Evolutionary conservation across 2,888 invertebrate genomes (phyloP), one percentile per base, ranked within the genome.

Genomic region (Hydrotaea cyrtoneurina): DNA sequence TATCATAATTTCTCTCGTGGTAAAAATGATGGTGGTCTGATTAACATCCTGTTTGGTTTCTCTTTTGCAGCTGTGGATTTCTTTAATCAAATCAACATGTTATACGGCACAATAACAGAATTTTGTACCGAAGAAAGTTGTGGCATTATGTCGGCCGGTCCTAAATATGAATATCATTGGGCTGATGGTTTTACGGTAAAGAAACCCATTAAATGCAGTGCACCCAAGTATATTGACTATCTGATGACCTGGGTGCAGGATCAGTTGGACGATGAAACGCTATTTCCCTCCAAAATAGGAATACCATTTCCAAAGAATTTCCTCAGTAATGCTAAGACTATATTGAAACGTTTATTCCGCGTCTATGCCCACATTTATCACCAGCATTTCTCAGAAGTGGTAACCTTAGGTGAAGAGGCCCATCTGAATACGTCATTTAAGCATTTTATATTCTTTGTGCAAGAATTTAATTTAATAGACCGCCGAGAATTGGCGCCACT

Each of bases 191-290:
- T 97, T 90, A 98, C 98, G 0, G 98, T 99, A 31, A 98, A 99
- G 93, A 99, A 99, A 92, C 99, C 99, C 59, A 99, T 99, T 89
- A 99, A 99, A 93, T 99, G 98, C 93, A 99, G 98, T 69, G 99
- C 99, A 77, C 99, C 99, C 74, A 98, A 98, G 93, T 99, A 99
- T 93, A 99, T 99, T 89, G 99, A 99, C 93, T 99, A 98, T 93
- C 94, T 99, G 88, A 98, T 99, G 98, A 98, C 99, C 23, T 99
- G 99, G 98, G 99, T 99, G 80, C 99, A 99, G 93, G 99, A 99
- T 93, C 99, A 99, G 92, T 94, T 99, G 86, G 99, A 99, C 91
- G 99, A 99, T 91, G 99, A 99, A 93, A 97, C 97, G 13, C 93
- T 99, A 50, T 99, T 99, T 91, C 99, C 99, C 55, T 99, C 99